Evolutionary conservation across 37 sponge, comb jelly and placozoan species (phyloP).

Genomic region (Tethya wilhelma): DNA sequence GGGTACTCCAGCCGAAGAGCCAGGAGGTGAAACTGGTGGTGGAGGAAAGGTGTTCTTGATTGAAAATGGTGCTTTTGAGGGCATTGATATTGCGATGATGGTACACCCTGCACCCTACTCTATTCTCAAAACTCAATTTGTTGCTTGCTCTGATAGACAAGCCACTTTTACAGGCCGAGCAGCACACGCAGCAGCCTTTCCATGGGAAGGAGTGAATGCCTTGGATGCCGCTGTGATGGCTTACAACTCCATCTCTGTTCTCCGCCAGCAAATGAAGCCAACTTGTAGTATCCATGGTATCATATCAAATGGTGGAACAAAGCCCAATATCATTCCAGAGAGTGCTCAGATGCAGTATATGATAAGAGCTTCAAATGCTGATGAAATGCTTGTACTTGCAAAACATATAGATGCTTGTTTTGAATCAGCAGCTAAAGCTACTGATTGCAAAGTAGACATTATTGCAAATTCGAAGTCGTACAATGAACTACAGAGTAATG

Average conservation of each 20-base stretch:
- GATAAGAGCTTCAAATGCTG: slow-evolving; percentile 63
- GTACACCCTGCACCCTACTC: slow-evolving; percentile 70
- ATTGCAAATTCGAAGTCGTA: slow-evolving; percentile 12
- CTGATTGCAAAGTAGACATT: slow-evolving; percentile 77
- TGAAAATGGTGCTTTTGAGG: slow-evolving; percentile 73
- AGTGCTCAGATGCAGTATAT: slow-evolving; percentile 43
- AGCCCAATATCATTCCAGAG: slow-evolving; percentile 89
- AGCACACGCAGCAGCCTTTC: slow-evolving; percentile 84
- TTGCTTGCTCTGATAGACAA: slow-evolving; percentile 6
- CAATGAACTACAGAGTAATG: slow-evolving; percentile 62
- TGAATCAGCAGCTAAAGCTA: slow-evolving; percentile 77
- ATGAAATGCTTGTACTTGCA: slow-evolving; percentile 52
- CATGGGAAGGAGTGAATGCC: slow-evolving; percentile 92
- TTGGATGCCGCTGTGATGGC: slow-evolving; percentile 94
- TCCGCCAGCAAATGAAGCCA: slow-evolving; percentile 92
- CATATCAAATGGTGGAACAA: slow-evolving; percentile 83
- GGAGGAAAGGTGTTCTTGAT: slow-evolving; percentile 86
- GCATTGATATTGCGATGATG: slow-evolving; percentile 91
- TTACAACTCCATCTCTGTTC: slow-evolving; percentile 76
- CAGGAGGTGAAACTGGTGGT: no score
- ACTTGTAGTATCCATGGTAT: slow-evolving; percentile 83
- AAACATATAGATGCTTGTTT: slow-evolving; percentile 56
- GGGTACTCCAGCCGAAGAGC: slow-evolving; percentile 95
- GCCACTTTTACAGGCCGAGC: slow-evolving; percentile 73
- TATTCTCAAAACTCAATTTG: not conserved